Evolutionary conservation across 2,797 vertebrate genomes (phyloP), one percentile per base, ranked within the genome.

Genomic region (Pampus argenteus): DNA sequence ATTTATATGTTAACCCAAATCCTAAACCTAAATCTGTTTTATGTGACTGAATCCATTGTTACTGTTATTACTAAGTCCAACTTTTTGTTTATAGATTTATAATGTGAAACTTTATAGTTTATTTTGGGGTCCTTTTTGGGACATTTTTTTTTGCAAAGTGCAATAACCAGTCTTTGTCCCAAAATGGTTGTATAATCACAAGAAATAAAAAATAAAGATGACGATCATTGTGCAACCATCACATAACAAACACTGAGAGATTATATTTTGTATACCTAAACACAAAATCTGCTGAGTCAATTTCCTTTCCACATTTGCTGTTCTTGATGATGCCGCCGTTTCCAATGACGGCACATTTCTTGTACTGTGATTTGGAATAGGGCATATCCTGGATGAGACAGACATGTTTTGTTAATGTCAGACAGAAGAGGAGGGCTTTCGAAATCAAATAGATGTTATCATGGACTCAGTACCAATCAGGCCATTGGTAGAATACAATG

Each of bases 321-420:
- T 97, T 96, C 91, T 98, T 99, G 77, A 99, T 94, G 83, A 99
- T 99, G 44, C 98, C 98, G n/a, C 98, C 98, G 0, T 99, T 99
- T 86, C 98, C 98, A 66, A 99, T 96, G 42, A 99, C 98, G 0
- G 98, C 98, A 59, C 98, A 99, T 78, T 96, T 99, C 94, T 97
- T 99, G 82, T 97, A 99, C 93, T 99, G 97, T 13, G 97, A 98
- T 74, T 97, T 97, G 65, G 95, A 95, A 89, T 96, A 99, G 0
- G 98, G 98, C 97, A 99, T 99, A 64, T 99, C 97, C 98, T 99
- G 79, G 36, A 81, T 78, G 79, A 71, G 48, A 82, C 49, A 85
- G 57, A 82, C 10, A 61, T 0, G 6, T 26, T 25, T 31, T 2
- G 36, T 62, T 52, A 67, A 49, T 48, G 22, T 74, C 70, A 82